A percentile compares a stretch with the other conserved stretches of the same genome.
phyloP scores from a whole-genome alignment of 2,797 vertebrate species.

The Fistularia commersonii region DNA sequence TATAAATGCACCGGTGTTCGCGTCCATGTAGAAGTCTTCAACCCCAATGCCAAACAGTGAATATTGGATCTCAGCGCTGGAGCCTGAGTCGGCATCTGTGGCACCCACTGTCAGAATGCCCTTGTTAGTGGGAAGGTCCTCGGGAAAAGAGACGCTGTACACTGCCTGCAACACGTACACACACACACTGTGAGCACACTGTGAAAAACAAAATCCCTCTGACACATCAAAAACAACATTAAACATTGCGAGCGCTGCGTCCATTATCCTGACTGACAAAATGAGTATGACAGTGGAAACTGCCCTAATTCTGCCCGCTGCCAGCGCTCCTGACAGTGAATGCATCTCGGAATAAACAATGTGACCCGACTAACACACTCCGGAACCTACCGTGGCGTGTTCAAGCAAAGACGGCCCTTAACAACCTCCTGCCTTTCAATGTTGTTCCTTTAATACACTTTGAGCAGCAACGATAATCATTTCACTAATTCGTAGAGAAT shows the following conservation, averaged over 20 bases:
- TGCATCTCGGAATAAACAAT: conserved; percentile 19
- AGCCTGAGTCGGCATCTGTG: conserved; percentile 88
- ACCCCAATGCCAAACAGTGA: conserved; percentile 87
- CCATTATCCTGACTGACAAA: conserved; percentile 39
- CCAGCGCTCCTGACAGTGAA: conserved; percentile 6
- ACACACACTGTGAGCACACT: conserved; percentile 19
- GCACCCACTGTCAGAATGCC: conserved; percentile 87
- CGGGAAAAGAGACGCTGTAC: conserved; percentile 84
- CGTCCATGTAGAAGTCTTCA: conserved; percentile 91
- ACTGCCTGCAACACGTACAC: conserved; percentile 67
- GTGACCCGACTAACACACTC: conserved; percentile 9
- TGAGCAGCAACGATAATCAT: no score
- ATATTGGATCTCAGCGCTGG: conserved; percentile 92
- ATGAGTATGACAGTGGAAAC: conserved; percentile 15
- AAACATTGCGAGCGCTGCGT: conserved; percentile 9
- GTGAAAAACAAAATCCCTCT: conserved; percentile 9
- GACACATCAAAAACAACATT: conserved; percentile 25
- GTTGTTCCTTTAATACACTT: no score
- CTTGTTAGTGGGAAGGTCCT: conserved; percentile 85
- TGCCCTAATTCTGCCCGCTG: conserved; percentile 21
- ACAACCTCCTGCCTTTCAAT: not conserved
- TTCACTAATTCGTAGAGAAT: no score
- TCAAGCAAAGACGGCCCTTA: not conserved
- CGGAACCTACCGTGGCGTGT: not conserved
- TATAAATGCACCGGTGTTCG: conserved; percentile 84